These are phyloP conservation scores for Myxocyprinus asiaticus DNA, from an alignment of 2,113 vertebrate species.

Conservation along the genomic window DNA sequence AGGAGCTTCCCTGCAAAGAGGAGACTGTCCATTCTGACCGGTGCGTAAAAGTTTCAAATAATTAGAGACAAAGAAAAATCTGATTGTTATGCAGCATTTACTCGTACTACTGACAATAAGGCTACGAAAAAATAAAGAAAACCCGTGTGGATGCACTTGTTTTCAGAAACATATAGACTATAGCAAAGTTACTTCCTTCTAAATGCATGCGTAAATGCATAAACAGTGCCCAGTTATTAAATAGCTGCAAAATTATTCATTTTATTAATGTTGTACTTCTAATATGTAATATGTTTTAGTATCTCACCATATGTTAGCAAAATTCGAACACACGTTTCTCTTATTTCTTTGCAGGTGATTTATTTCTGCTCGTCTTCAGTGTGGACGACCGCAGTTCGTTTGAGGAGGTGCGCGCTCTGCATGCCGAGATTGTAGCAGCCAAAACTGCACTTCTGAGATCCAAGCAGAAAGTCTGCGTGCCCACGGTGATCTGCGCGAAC, in stretches of 20 bases:
- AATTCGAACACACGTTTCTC: background rate
- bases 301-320: background rate
- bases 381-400: constrained; percentile 74
- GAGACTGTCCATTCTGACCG: constrained; percentile 76
- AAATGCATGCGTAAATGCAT: no score
- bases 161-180: no score
- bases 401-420: constrained; percentile 71
- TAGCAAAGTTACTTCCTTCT: no score
- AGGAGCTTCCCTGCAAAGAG: constrained; percentile 77
- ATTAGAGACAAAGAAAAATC: no score
- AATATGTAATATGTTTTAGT: no score
- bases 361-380: constrained; percentile 78
- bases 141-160: no score
- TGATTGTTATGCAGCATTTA: no score
- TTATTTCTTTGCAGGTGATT: constrained; percentile 68
- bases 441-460: constrained; percentile 69
- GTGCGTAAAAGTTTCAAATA: constrained; percentile 63
- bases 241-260: no score
- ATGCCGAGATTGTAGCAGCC: constrained; percentile 70
- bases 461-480: constrained; percentile 57
- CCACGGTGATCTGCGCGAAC: constrained; percentile 75
- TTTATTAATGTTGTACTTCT: no score
- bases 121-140: no score
- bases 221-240: no score
- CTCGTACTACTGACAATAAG: no score